Evolutionary conservation across 2,113 vertebrate genomes (phyloP), one percentile per base, ranked within the genome.

Genomic region (Cariama cristata): DNA sequence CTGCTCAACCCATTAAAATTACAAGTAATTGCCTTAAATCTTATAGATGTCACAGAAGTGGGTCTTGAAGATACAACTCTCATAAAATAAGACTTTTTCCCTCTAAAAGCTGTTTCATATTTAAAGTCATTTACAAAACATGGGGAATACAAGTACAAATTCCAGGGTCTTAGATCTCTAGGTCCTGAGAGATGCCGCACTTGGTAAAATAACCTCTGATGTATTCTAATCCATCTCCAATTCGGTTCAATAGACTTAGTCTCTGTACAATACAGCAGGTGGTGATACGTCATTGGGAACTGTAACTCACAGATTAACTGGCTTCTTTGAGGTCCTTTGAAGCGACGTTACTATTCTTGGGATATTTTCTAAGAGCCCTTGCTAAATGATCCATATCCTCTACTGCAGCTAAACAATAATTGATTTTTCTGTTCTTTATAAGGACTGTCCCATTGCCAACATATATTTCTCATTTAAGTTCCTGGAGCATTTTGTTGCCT

Each of bases 371-470:
- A 72, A 88, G 82, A 96, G 79, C 82, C 55, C n/a, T 74, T 88
- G 47, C 83, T 95, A 95, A 95, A 90, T 81, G 87, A 97, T 96
- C 90, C 95, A 79, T 90, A 86, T 84, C 87, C 85, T 94, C 90
- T 76, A 45, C 68, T 71, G 74, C 85, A 95, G 90, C 90, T 96
- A 86, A 95, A 94, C 91, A 97, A 90, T 91, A 96, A 97, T 83
- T 96, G 97, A 93, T 95, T 96, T 96, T 90, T 88, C 93, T 95
- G 79, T 81, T 93, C 94, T 96, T 96, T 90, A 92, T 86, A 95
- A 96, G 90, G 85, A 90, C 72, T 92, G 94, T 88, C 95, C 94
- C 64, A 33, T 80, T 92, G 96, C 96, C 97, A 96, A 86, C 88
- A 58, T 44, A 73, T 69, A 96, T 94, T 96, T 97, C 92, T 92